A percentile compares a stretch with the other conserved stretches of the same genome.
These are phyloP conservation scores for Sphaerophoria rueppellii DNA, from an alignment of 2,888 invertebrate species.

Conservation along the genomic window DNA sequence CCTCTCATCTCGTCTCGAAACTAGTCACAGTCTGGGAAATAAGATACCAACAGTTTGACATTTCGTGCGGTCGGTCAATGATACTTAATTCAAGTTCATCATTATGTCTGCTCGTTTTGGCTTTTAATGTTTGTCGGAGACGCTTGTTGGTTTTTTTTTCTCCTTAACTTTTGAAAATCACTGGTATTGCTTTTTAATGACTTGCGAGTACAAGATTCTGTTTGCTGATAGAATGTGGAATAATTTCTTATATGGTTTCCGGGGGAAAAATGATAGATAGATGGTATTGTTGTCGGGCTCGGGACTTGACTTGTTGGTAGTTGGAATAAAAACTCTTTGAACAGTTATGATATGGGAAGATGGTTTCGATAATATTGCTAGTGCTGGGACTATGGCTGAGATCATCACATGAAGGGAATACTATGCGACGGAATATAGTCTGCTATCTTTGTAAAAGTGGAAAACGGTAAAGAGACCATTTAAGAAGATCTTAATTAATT, in stretches of 20 bases:
- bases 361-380: not conserved
- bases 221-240: constrained; percentile 43
- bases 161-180: constrained; percentile 16
- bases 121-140: constrained; percentile 26
- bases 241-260: constrained; percentile 60
- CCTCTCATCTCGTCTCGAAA: constrained; percentile 7
- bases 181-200: constrained; percentile 43
- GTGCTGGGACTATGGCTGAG: not conserved
- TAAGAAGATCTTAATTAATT: no score
- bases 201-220: constrained; percentile 35
- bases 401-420: not conserved
- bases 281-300: not conserved
- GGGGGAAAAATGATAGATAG: constrained; percentile 36
- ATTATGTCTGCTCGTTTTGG: constrained; percentile 49
- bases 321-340: not conserved
- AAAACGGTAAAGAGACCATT: no score
- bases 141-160: not conserved
- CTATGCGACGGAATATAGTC: not conserved
- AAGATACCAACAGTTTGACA: constrained; percentile 60
- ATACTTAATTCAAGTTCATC: constrained; percentile 71
- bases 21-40: constrained; percentile 30
- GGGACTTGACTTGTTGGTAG: not conserved
- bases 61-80: constrained; percentile 70
- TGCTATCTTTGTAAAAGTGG: not conserved
- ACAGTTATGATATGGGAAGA: constrained; percentile 24